Evolutionary conservation across 2,113 vertebrate species (phyloP).

Genomic region (Nibea albiflora): DNA sequence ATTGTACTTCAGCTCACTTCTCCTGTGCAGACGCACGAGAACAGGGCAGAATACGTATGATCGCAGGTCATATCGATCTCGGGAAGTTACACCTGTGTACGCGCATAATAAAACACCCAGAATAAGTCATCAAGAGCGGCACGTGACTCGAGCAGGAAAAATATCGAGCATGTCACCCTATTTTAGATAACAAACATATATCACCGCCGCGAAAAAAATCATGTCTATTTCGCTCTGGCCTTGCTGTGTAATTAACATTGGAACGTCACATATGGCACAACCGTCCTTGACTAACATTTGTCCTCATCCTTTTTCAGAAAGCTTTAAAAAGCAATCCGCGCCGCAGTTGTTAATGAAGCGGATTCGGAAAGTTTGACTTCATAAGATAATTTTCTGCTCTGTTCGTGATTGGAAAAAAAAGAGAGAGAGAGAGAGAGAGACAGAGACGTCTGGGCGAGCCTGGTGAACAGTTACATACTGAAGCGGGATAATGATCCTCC

Average conservation of each 20-base stretch:
- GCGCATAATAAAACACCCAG: not conserved
- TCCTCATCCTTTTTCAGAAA: not conserved
- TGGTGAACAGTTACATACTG: slow-evolving; percentile 15
- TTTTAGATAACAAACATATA: not conserved
- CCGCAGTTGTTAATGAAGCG: slow-evolving; percentile 25
- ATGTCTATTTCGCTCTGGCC: not conserved
- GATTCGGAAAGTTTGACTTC: slow-evolving; percentile 21
- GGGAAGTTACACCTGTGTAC: not conserved
- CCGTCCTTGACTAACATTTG: not conserved
- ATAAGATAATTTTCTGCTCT: slow-evolving; percentile 4
- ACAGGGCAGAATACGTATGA: not conserved
- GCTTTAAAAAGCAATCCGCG: slow-evolving; percentile 1
- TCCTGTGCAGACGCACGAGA: not conserved
- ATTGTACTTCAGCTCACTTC: not conserved
- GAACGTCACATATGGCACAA: not conserved
- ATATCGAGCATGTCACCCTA: not conserved
- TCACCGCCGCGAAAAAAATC: not conserved
- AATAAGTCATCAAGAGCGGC: not conserved
- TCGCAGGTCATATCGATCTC: not conserved
- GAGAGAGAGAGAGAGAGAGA: too few species aligned
- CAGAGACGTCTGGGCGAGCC: slow-evolving; percentile 17
- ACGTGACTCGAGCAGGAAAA: not conserved
- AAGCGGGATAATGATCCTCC: slow-evolving; percentile 55
- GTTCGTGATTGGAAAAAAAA: not conserved
- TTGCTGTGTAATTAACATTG: not conserved